Percentiles rank a stretch among this genome's conserved stretches.
phyloP scores from a whole-genome alignment of 2,888 invertebrate species.

The Capitulum mitella region DNA sequence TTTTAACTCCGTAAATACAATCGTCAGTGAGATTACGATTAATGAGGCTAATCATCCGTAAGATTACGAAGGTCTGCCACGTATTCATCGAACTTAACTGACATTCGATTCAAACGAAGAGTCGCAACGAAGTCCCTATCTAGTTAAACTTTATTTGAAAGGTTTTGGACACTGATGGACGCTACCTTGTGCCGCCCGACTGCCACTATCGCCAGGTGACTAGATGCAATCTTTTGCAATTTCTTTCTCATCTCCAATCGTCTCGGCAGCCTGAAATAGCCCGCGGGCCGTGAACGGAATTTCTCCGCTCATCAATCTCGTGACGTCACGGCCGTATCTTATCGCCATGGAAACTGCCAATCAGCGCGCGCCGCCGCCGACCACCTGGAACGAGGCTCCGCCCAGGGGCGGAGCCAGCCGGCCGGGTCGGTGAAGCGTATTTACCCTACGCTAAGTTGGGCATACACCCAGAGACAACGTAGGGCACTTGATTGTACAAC shows the following conservation, averaged over 20 bases:
- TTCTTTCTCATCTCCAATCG: not conserved
- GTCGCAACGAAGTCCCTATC: no score
- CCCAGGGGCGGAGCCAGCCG: not conserved
- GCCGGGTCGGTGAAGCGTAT: slow-evolving; percentile 15
- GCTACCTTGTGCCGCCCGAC: no score
- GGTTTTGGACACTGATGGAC: no score
- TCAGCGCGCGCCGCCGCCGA: not conserved
- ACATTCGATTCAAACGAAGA: no score
- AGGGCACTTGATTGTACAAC: slow-evolving; percentile 25
- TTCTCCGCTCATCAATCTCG: slow-evolving; percentile 15
- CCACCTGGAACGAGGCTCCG: slow-evolving; percentile 22
- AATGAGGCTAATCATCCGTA: no score
- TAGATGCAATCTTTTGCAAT: not conserved
- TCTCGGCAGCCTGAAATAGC: not conserved
- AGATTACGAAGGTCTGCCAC: no score
- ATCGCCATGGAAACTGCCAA: slow-evolving; percentile 24
- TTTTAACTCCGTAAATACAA: no score
- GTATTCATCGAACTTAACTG: no score
- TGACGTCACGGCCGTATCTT: slow-evolving; percentile 22
- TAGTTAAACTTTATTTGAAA: no score
- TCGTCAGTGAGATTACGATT: no score
- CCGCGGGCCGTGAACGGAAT: not conserved
- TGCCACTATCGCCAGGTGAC: not conserved
- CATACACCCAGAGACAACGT: slow-evolving; percentile 24
- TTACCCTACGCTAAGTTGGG: slow-evolving; percentile 25